Percentiles rank a stretch among this genome's conserved stretches.
Conservation (phyloP, 1,140 invertebrate species). For the Pseudoatta argentina region DNA sequence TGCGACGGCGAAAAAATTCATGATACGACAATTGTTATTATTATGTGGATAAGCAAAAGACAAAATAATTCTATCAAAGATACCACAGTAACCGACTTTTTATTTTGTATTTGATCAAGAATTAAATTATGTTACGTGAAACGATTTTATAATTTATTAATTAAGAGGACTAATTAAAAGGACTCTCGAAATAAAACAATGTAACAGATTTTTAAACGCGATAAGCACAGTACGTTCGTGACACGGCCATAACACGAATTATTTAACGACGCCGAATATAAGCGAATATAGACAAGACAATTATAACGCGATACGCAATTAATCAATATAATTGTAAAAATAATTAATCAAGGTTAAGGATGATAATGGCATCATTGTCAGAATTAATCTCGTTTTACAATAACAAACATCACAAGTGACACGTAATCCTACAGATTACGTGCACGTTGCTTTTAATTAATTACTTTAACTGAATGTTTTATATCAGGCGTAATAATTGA, state of each 20-base stretch:
- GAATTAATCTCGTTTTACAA: background rate
- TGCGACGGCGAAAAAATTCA: no score
- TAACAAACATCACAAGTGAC: no score
- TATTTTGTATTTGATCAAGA: slow-evolving; percentile 22
- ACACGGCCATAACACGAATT: slow-evolving; percentile 33
- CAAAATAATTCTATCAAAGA: background rate
- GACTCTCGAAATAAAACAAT: background rate
- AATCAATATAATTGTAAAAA: slow-evolving; percentile 59
- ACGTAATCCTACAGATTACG: background rate
- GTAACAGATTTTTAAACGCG: slow-evolving; percentile 1
- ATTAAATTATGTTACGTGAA: slow-evolving; percentile 16
- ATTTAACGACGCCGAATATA: slow-evolving; percentile 50
- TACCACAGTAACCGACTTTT: background rate
- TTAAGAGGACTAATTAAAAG: background rate
- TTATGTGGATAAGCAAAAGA: background rate
- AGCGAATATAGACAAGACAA: slow-evolving; percentile 27
- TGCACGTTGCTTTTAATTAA: slow-evolving; percentile 18
- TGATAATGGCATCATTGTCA: background rate
- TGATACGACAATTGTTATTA: no score
- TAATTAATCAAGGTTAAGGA: slow-evolving; percentile 39
- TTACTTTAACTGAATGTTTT: slow-evolving; percentile 1
- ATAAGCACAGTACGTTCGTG: background rate
- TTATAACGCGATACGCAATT: slow-evolving; percentile 25
- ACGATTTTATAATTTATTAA: background rate
- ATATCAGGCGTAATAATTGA: background rate